A percentile compares a stretch with the other conserved stretches of the same genome.
These are phyloP conservation scores for Polypterus bichir DNA, from an alignment of 2,113 vertebrate genomes.

Conservation along the genomic window DNA sequence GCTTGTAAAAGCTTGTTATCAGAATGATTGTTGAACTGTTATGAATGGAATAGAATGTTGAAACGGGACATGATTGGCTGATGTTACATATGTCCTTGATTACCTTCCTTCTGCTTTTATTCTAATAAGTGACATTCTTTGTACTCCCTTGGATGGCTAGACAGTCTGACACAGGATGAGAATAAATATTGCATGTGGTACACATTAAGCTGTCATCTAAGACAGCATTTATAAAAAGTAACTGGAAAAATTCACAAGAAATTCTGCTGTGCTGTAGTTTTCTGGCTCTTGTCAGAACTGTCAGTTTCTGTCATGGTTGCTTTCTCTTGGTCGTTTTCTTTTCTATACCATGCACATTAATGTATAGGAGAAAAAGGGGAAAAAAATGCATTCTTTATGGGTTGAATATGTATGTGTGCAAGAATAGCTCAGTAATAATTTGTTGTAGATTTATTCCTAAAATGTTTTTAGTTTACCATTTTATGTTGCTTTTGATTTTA, in stretches of 20 bases:
- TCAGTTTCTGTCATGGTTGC: slow-evolving; percentile 49
- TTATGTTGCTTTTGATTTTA: too few relatives aligned
- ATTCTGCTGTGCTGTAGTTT: slow-evolving; percentile 80
- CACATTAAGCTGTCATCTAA: slow-evolving; percentile 99
- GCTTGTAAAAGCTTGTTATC: slow-evolving; percentile 89
- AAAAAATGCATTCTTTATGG: too few relatives aligned
- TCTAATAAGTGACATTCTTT: slow-evolving; percentile 99
- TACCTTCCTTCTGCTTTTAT: slow-evolving; percentile 99
- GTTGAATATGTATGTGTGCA: too few relatives aligned
- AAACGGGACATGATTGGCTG: slow-evolving; percentile 90
- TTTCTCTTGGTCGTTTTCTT: too few relatives aligned
- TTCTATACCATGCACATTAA: too few relatives aligned
- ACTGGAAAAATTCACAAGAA: slow-evolving; percentile 81
- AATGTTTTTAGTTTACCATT: too few relatives aligned
- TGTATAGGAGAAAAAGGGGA: too few relatives aligned
- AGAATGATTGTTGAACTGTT: slow-evolving; percentile 91
- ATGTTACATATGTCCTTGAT: slow-evolving; percentile 99
- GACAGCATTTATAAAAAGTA: slow-evolving; percentile 74
- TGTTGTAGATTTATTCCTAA: too few relatives aligned
- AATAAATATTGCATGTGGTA: slow-evolving; percentile 99
- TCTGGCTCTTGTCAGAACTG: slow-evolving; percentile 93
- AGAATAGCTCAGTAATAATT: too few relatives aligned
- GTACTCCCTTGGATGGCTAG: slow-evolving; percentile 95
- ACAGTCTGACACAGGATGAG: slow-evolving; percentile 99
- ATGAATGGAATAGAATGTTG: slow-evolving; percentile 75